Conservation (phyloP, 1,140 invertebrate genomes). For the Colletes gigas region DNA sequence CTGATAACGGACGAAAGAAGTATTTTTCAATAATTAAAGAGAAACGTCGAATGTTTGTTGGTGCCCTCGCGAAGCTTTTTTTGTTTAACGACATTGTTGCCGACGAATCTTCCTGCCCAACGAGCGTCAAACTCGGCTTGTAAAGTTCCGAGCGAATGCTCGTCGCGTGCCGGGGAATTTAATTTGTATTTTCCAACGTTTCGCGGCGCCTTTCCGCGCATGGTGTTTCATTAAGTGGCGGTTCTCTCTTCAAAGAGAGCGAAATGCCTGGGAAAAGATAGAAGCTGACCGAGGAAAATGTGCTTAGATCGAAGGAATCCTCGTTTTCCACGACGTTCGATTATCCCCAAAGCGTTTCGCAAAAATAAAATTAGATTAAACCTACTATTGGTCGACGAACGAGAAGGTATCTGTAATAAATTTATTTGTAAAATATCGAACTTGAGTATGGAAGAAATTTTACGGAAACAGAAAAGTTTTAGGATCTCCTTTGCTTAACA, state of each 20-base stretch:
- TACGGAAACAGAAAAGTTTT: too few relatives aligned
- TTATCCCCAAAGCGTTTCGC: too few relatives aligned
- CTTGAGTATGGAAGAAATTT: too few relatives aligned
- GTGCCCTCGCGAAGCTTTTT: not conserved
- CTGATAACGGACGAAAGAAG: too few relatives aligned
- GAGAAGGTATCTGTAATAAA: too few relatives aligned
- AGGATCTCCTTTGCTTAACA: too few relatives aligned
- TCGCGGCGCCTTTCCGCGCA: not conserved
- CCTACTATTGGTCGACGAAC: too few relatives aligned
- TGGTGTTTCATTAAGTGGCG: not conserved
- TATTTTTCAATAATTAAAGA: too few relatives aligned
- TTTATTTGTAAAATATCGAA: too few relatives aligned
- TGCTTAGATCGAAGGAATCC: not conserved
- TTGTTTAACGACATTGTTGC: not conserved
- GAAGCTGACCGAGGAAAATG: not conserved
- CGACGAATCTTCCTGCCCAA: not conserved
- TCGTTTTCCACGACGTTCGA: too few relatives aligned
- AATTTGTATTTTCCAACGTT: slow-evolving; percentile 12
- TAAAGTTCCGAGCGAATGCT: not conserved
- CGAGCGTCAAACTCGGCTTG: not conserved
- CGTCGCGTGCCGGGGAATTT: not conserved
- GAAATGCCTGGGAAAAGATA: not conserved
- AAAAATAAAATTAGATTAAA: too few relatives aligned
- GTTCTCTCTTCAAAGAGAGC: not conserved
- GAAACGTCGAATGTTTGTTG: too few relatives aligned